phyloP scores from a whole-genome alignment of 2,797 vertebrate genomes.

The Molossus molossus region DNA sequence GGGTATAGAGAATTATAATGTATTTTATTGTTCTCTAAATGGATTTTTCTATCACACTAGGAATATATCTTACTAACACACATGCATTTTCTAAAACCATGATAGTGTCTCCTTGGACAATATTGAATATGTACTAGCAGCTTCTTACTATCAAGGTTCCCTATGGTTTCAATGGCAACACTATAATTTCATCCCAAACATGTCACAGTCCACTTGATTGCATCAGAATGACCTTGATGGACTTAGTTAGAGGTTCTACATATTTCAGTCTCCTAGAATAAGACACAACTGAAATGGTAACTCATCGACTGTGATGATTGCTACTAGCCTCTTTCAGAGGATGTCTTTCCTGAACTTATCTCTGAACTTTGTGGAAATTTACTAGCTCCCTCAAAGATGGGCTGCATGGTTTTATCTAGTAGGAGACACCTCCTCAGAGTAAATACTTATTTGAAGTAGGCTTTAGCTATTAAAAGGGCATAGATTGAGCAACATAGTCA shows the following conservation, averaged over 20 bases:
- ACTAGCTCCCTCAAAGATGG: background rate
- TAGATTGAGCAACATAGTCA: background rate
- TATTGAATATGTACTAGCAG: background rate
- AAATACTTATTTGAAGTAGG: background rate
- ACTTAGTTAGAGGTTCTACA: background rate
- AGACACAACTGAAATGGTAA: background rate
- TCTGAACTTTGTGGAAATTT: background rate
- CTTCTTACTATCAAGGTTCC: background rate
- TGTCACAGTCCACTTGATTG: background rate
- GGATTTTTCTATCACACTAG: background rate
- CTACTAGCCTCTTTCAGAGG: background rate
- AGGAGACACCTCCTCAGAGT: background rate
- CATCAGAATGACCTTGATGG: background rate
- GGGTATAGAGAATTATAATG: background rate
- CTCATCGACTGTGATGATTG: background rate
- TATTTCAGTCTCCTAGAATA: too few species aligned
- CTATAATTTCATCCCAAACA: background rate
- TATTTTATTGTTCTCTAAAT: background rate
- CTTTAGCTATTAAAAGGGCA: background rate
- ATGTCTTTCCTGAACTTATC: background rate
- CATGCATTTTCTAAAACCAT: background rate
- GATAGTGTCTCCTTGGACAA: background rate
- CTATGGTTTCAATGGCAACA: background rate
- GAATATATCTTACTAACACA: slow-evolving; percentile 9
- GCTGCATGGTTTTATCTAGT: background rate